Evolutionary conservation across 2,888 invertebrate genomes (phyloP), one percentile per base, ranked within the genome.

Genomic region (Heliconius cydno): DNA sequence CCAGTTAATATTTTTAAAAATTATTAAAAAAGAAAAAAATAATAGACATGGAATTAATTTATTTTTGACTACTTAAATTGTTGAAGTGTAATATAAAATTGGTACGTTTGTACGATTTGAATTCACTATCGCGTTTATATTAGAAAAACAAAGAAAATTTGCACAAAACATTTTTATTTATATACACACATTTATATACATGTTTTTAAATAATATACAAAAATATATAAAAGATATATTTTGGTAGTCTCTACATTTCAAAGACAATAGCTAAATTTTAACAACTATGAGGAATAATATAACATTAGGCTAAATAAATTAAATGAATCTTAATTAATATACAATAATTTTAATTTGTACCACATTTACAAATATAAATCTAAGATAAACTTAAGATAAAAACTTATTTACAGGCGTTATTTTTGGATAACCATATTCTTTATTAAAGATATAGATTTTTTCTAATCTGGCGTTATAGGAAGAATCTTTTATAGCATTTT

Each of bases 401-500:
- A 92, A 93, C 78, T 88, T 87, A 63, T 89, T 90, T 3, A 87
- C 81, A 41, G 93, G 92, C 30, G 84, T 85, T n/a, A 85, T 84
- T 85, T 88, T 91, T 15, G 89, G 85, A 81, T 93, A 94, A 15
- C 94, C 94, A 63, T 87, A 75, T 79, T 60, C 84, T 81, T 83
- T 82, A 63, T 85, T 83, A 67, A 83, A 88, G 57, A 86, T 87
- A 57, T 92, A 90, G 65, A 94, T 87, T 63, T 92, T 88, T 87
- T 95, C 94, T 84, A 94, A 81, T 82, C 89, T 91, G 76, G 92
- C 87, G 79, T 86, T 92, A 63, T 85, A 86, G 66, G 88, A 89
- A 79, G 86, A 85, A 80, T 84, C 83, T 68, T 87, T 85, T 80
- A 80, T 70, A 30, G 79, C 74, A 76, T 85, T 83, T 84, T 88